Base-by-base conservation (phyloP, 2,888 invertebrate genomes). In the Volucella inanis region DNA sequence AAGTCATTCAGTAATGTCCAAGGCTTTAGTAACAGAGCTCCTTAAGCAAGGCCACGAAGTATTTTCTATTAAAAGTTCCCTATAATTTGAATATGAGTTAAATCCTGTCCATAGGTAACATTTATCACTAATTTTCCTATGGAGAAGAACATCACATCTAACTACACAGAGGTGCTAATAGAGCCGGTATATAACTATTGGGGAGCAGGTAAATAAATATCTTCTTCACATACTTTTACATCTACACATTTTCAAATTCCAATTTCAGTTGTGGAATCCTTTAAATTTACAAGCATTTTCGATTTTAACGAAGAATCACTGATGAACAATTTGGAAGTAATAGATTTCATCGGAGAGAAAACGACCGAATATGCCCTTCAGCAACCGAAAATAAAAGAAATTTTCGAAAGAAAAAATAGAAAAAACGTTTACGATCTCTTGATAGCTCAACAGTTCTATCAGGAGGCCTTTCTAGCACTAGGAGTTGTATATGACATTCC, bases 1-100 rank as follows among this genome's bases (percentile, higher is more conserved):
- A 80, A 93, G 93, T 54, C 94, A 93, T 70, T 93, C 91, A 22
- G 90, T 92, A 79, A 93, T 93, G 92, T 92, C 91, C 79, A 92
- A 90, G 15, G 88, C 90, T 0, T 75, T 93, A 55, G 90, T 92
- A 55, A 91, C 91, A 72, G 92, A 91, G 11, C 89, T 94, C 1
- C 90, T 93, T 0, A 89, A 87, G 12, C 89, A 90, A 11, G 93
- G 94, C 0, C 93, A 93, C 71, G 91, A 92, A 49, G 91, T 93
- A 55, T 10, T 12, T 22, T 2, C 49, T 9, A 9, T 38, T 45
- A 3, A 45, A 45, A 45, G 11, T 12, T 45, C 45, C 45, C 4
- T 22, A 0, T 4, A 22, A 4, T 22, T 22, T 22, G 4, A 22
- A 2, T 4, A 3, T 22, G 22, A 22, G 3, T 22, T 22, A 1